Percentiles rank a stretch among this genome's conserved stretches.
Conservation (phyloP, 1,140 invertebrate genomes). For the Cyclina sinensis region DNA sequence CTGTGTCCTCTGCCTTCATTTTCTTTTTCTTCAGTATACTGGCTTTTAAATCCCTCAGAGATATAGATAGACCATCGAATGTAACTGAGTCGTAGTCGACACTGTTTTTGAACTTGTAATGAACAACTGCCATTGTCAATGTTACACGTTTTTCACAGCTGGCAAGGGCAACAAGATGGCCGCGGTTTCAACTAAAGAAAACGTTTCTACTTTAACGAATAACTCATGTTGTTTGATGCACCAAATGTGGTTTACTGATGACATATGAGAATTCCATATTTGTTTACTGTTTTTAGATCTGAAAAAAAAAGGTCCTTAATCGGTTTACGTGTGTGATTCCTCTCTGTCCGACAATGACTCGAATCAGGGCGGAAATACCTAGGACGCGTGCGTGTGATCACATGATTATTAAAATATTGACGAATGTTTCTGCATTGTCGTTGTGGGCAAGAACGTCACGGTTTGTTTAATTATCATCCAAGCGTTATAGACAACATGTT, state of each 20-base stretch:
- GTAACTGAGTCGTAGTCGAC: conserved; percentile 98
- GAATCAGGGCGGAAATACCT: not conserved
- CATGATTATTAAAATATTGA: not conserved
- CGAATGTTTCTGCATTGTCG: not conserved
- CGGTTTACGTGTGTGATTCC: too few relatives aligned
- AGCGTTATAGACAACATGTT: too few relatives aligned
- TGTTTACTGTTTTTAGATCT: too few relatives aligned
- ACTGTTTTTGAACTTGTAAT: conserved; percentile 99
- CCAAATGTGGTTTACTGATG: too few relatives aligned
- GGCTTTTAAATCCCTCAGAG: conserved; percentile 97
- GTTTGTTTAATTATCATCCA: too few relatives aligned
- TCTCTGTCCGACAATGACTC: too few relatives aligned
- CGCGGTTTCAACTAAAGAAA: not conserved
- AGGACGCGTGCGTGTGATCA: conserved; percentile 2
- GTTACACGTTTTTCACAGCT: not conserved
- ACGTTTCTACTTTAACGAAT: too few relatives aligned
- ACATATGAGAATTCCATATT: too few relatives aligned
- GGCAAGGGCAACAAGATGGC: conserved; percentile 20
- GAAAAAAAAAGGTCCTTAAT: too few relatives aligned
- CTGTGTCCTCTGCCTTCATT: conserved; percentile 96
- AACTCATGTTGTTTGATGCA: too few relatives aligned
- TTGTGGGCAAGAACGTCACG: too few relatives aligned
- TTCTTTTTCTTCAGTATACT: conserved; percentile 98
- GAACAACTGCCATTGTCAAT: conserved; percentile 92
- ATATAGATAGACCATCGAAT: conserved; percentile 98